A percentile compares a stretch with the other conserved stretches of the same genome.
phyloP scores from a whole-genome alignment of 2,113 vertebrate genomes.

The Brevimyrus niger region DNA sequence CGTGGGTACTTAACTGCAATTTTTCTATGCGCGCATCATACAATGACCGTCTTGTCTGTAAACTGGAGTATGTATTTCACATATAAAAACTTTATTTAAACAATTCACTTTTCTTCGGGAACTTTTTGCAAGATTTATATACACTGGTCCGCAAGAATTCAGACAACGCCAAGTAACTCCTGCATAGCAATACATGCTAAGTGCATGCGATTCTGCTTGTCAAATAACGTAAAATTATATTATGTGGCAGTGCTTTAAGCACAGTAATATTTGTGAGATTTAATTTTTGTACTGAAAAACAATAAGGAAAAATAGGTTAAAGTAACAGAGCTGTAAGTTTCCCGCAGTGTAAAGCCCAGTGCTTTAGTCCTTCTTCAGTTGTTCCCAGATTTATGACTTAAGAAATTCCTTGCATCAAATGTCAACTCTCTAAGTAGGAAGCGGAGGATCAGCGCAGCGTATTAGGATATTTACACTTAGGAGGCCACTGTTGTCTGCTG shows the following conservation, averaged over 20 bases:
- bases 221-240: conserved; percentile 4
- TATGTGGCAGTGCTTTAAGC: not conserved
- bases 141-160: not conserved
- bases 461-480: not conserved
- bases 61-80: not conserved
- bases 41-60: not conserved
- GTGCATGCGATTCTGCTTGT: not conserved
- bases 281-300: not conserved
- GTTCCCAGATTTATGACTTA: not conserved
- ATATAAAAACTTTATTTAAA: not conserved
- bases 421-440: not conserved
- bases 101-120: not conserved
- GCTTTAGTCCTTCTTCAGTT: not conserved
- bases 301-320: not conserved
- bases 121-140: not conserved
- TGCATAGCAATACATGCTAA: not conserved
- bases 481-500: not conserved
- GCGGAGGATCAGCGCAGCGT: not conserved
- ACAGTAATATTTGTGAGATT: not conserved
- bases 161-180: not conserved
- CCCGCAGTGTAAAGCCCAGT: not conserved
- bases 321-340: not conserved
- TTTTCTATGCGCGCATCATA: not conserved
- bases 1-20: not conserved
- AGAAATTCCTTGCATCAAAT: not conserved